Evolutionary conservation across 2,797 vertebrate species (phyloP).

Genomic region (Acanthurus leucopareius): DNA sequence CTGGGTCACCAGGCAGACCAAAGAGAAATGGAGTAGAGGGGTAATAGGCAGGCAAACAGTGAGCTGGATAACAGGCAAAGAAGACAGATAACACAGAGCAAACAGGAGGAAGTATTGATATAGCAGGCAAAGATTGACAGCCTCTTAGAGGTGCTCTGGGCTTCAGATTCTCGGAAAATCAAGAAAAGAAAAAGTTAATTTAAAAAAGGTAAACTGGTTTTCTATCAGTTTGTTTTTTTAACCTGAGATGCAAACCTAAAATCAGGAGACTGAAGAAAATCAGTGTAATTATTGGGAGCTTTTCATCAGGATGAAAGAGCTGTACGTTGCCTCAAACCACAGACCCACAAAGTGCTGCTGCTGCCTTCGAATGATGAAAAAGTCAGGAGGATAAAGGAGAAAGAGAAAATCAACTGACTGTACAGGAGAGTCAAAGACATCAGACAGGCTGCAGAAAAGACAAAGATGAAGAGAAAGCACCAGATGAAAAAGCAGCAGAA

Average conservation of each 20-base stretch:
- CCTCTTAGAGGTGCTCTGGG: neutral
- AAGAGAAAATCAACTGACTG: neutral
- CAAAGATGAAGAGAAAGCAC: neutral
- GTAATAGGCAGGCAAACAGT: constrained; percentile 4
- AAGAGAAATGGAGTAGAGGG: neutral
- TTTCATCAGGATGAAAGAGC: constrained; percentile 13
- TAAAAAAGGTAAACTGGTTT: neutral
- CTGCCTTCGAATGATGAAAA: neutral
- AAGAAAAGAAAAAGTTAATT: neutral
- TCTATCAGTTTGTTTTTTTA: neutral
- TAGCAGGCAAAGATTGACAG: constrained; percentile 20
- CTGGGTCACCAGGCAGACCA: constrained; percentile 27
- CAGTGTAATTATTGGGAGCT: neutral
- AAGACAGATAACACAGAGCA: constrained; percentile 27
- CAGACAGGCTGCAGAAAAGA: neutral
- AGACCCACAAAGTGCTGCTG: neutral
- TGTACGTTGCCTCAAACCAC: constrained; percentile 1
- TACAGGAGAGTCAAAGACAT: neutral
- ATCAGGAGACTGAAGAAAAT: neutral
- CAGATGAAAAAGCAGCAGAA: constrained; percentile 3
- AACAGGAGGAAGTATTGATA: constrained; percentile 28
- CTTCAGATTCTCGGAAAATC: neutral
- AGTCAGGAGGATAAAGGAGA: neutral
- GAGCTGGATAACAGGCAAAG: constrained; percentile 33
- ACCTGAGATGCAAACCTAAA: constrained; percentile 2